Evolutionary conservation across 2,888 invertebrate species (phyloP), one percentile per base, ranked within the genome.

Genomic region (Xylota sylvarum): DNA sequence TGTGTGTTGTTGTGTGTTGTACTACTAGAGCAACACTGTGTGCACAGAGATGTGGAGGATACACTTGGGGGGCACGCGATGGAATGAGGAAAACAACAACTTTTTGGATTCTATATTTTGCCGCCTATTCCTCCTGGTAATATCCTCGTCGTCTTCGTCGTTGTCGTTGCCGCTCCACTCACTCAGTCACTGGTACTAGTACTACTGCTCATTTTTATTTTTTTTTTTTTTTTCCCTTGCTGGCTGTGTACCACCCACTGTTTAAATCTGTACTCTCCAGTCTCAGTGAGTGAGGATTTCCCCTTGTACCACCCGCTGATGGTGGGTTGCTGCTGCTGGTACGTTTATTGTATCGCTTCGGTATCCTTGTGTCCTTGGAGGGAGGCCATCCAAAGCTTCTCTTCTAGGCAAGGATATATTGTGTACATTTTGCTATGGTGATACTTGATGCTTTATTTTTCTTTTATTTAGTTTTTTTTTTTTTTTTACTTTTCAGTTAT

Each of bases 381-480:
- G 86, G 78, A 78, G 70, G 77, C 85, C 81, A 85, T 81, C 76
- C 70, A 85, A 85, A 85, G 86, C 82, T 81, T 72, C 85, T 81
- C 76, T 65, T 30, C 73, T 72, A 73, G 86, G 86, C 73, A 74
- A 67, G 83, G 79, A 87, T 79, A 83, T 83, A 79, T 87, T 87
- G 81, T 87, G 87, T 83, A 87, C 74, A 83, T 79, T 87, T 87
- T 76, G 83, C 87, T 79, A 83, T 87, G 87, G 87, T 87, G 87
- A 87, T 83, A 87, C 79, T 87, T 87, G 84, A 87, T 87, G 78
- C 84, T 80, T 76, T 79, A 76, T 56, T 48, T 74, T 84, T 74
- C 27, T 69, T 82, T 58, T 65, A 35, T 67, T 58, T 65, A 56
- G 10, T 64, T 65, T 64, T n/a, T 70, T 70, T 43, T 56, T 58